Conservation (phyloP, 2,113 vertebrate species). For the Aviceda subcristata region DNA sequence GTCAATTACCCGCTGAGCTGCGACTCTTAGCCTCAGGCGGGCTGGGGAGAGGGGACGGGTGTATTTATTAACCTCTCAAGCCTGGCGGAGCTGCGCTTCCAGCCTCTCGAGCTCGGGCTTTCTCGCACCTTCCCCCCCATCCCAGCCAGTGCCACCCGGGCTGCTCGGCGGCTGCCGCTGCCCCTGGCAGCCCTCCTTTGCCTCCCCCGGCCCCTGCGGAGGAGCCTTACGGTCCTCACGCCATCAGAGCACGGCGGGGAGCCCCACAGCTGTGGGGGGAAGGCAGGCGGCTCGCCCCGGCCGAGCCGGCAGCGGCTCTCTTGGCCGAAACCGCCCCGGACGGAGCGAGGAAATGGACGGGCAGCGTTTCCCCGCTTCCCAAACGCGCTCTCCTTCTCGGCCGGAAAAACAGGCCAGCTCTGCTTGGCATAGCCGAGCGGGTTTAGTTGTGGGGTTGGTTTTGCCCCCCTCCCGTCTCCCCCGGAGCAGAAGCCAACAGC, state of each 20-base stretch:
- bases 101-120: neutral
- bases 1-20: conserved; percentile 72
- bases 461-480: too few species aligned
- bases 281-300: neutral
- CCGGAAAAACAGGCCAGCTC: neutral
- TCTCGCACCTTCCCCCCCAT: neutral
- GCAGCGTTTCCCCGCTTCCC: neutral
- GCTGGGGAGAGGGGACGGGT: conserved; percentile 36
- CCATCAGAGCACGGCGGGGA: neutral
- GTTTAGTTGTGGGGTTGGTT: neutral
- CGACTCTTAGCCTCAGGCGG: conserved; percentile 58
- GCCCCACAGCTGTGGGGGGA: neutral
- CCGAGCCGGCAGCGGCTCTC: neutral
- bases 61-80: conserved; percentile 60
- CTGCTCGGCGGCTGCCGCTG: neutral
- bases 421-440: neutral
- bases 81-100: neutral
- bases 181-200: neutral
- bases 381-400: neutral
- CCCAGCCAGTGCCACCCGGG: neutral
- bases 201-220: neutral
- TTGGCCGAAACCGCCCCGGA: neutral
- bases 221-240: neutral
- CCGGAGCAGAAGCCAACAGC: too few species aligned
- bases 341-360: neutral